A percentile compares a stretch with the other conserved stretches of the same genome.
These are phyloP conservation scores for Oncopodura yosiiana DNA, from an alignment of 1,140 invertebrate species.

Conservation along the genomic window DNA sequence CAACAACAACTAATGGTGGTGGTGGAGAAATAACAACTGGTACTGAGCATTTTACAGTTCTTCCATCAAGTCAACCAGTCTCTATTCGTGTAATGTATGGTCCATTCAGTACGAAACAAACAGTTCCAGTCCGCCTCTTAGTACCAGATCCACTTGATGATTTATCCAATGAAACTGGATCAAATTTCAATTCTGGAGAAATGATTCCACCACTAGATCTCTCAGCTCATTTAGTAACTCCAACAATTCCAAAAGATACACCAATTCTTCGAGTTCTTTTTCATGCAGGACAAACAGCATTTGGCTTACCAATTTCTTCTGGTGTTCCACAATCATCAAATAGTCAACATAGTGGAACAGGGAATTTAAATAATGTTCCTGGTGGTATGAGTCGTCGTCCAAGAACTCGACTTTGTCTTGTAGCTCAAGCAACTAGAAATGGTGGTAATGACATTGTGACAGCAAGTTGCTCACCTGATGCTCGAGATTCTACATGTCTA, in stretches of 20 bases:
- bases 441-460: slow-evolving; percentile 49
- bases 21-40: slow-evolving; percentile 28
- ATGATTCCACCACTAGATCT: slow-evolving; percentile 54
- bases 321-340: background rate
- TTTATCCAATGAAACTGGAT: slow-evolving; percentile 38
- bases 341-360: background rate
- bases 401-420: slow-evolving; percentile 31
- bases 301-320: slow-evolving; percentile 37
- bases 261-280: slow-evolving; percentile 79
- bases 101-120: slow-evolving; percentile 85
- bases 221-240: slow-evolving; percentile 77
- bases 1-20: slow-evolving; percentile 4
- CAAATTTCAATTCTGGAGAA: slow-evolving; percentile 36
- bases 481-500: slow-evolving; percentile 77
- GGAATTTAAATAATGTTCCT: background rate
- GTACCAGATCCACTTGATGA: slow-evolving; percentile 63
- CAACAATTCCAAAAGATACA: slow-evolving; percentile 68
- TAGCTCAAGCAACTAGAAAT: slow-evolving; percentile 36
- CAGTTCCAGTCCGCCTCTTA: slow-evolving; percentile 77
- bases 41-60: slow-evolving; percentile 63
- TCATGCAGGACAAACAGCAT: slow-evolving; percentile 59
- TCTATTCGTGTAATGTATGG: slow-evolving; percentile 80
- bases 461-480: slow-evolving; percentile 74
- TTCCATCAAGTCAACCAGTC: slow-evolving; percentile 73
- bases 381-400: slow-evolving; percentile 16